Evolutionary conservation across 2,113 vertebrate genomes (phyloP), one percentile per base, ranked within the genome.

Genomic region (Pluvianellus socialis): DNA sequence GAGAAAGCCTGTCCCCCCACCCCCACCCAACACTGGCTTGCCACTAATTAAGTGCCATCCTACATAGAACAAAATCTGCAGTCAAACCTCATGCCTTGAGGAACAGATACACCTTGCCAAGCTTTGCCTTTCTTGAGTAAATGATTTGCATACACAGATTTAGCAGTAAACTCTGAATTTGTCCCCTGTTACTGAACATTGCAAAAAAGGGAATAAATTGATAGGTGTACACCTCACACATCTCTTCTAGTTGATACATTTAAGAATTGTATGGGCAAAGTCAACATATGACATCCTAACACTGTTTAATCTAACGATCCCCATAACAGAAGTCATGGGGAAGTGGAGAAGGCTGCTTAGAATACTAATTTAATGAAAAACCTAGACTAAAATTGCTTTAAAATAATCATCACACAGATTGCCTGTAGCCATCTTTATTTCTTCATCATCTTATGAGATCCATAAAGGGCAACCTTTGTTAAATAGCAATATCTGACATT

Each of bases 391-490:
- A 95, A 91, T 80, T 49, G 10, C 11, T 89, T 94, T 93, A 71
- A 72, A 95, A 58, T 65, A 95, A 92, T 92, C 15, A 92, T 73
- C 66, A 84, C 45, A 52, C 42, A 86, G 40, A 70, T 81, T 88
- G 47, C 59, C 52, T 74, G 21, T 52, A 95, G 84, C 77, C 2
- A 23, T 70, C 38, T 68, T 68, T 74, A 62, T 56, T 61, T 71
- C 44, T 83, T 70, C 76, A 82, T 75, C 52, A 88, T 82, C 42
- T 93, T 96, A 79, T 71, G 65, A 96, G 93, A 81, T 42, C 61
- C 86, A 96, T 97, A 98, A 98, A 97, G 92, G 67, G 88, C 88
- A 98, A 81, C 47, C 90, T 98, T 96, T 96, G 89, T 98, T 98
- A 98, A 97, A 98, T 77, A 96, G 93, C 88, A 97, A 91, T 32